Evolutionary conservation across 1,140 invertebrate species (phyloP), one percentile per base, ranked within the genome.

Genomic region (Formica selysi): DNA sequence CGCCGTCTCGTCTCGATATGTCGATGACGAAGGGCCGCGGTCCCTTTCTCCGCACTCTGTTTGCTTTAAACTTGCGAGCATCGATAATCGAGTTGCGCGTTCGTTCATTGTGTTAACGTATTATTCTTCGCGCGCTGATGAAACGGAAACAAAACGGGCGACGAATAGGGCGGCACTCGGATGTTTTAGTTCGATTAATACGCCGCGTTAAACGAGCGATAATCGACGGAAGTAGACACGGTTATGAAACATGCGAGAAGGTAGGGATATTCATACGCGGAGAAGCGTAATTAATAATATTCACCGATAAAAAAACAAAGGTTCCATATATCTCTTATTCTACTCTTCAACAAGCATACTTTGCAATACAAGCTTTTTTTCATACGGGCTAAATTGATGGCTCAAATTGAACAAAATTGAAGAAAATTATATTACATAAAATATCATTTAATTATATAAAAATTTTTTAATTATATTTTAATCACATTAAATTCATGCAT

Each of bases 91-190:
- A 83, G n/a, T 83, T 73, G 68, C 68, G 11, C 41, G 68, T 41
- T 73, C 68, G 54, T 81, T 81, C 79, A 81, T 73, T 73, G 51
- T 83, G 38, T 83, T 83, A 83, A 73, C 68, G 54, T 83, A 83
- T 83, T 83, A 83, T 73, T 83, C 67, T 73, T 83, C 79, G 38
- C 54, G 38, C 67, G 79, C 19, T 83, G 79, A 83, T 83, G 68
- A 83, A 83, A 83, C 68, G 68, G 79, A 83, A 83, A 83, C 79
- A 83, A 83, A 83, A 74, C 79, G 67, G 32, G 61, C 67, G 51
- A 29, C 65, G 65, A 8, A 71, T 57, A 65, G 36, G 22, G 8
- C 54, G 38, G 36, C 65, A 51, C 76, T 68, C 44, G 79, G 19
- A 61, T 73, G 68, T 73, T 73, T 73, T 36, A 83, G 79, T 74